These are phyloP conservation scores for Brachyptera putata DNA, from an alignment of 2,888 invertebrate species.

Conservation along the genomic window DNA sequence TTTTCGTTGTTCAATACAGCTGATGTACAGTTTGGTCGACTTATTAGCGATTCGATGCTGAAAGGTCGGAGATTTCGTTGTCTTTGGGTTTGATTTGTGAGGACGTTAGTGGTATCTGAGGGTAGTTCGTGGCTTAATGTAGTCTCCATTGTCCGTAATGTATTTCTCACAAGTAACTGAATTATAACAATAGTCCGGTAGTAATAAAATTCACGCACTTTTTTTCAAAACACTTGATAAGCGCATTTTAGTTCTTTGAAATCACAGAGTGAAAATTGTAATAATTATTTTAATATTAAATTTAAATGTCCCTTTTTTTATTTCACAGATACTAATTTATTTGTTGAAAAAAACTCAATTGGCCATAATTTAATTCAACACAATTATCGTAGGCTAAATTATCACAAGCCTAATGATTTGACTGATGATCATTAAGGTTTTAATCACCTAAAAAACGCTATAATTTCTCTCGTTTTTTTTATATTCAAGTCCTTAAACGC, in stretches of 20 bases:
- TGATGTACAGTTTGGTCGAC: not conserved
- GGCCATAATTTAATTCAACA: too few species aligned
- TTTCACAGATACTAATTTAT: too few species aligned
- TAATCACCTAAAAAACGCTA: too few species aligned
- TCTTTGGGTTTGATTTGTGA: not conserved
- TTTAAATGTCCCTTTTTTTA: too few species aligned
- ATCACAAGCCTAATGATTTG: not conserved
- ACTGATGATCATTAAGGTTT: too few species aligned
- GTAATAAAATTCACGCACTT: not conserved
- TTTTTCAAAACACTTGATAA: not conserved
- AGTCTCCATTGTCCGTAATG: not conserved
- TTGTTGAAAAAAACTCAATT: too few species aligned
- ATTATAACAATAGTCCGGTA: not conserved
- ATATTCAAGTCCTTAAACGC: too few species aligned
- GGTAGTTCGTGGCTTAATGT: not conserved
- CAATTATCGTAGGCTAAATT: not conserved
- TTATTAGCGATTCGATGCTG: slow-evolving; percentile 28
- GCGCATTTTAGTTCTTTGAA: not conserved
- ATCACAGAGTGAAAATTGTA: not conserved
- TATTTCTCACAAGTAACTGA: not conserved
- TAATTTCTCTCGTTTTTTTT: not conserved
- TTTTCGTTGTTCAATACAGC: not conserved
- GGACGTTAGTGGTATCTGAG: not conserved
- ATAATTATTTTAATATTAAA: too few species aligned
- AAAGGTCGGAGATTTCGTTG: slow-evolving; percentile 24